Conservation (phyloP, 2,888 invertebrate genomes). For the Ornithoptera alexandrae region DNA sequence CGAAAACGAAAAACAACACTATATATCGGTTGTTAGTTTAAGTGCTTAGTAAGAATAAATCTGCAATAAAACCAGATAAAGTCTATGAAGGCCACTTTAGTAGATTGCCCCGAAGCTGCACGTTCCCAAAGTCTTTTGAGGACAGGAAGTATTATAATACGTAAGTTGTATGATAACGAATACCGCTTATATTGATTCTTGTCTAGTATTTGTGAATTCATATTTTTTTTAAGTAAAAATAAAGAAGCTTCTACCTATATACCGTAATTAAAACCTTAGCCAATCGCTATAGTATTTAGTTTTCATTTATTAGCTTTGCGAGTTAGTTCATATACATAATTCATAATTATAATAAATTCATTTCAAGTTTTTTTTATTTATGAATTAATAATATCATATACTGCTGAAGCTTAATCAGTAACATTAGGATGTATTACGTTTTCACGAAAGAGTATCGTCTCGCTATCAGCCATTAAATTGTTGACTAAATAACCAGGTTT, state of each 20-base stretch:
- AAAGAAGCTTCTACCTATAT: neutral
- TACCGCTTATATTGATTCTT: neutral
- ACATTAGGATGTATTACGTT: too few relatives aligned
- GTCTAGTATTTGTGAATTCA: neutral
- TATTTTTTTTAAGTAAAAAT: neutral
- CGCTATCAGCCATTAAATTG: too few relatives aligned
- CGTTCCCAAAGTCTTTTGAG: neutral
- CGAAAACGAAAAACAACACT: neutral
- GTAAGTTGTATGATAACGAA: neutral
- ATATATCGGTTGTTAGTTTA: neutral
- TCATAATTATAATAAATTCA: too few relatives aligned
- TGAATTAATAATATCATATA: too few relatives aligned
- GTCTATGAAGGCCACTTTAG: conserved; percentile 16
- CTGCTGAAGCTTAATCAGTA: too few relatives aligned
- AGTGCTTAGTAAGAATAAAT: conserved; percentile 18
- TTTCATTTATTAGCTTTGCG: too few relatives aligned
- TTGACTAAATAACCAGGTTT: too few relatives aligned
- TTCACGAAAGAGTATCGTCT: too few relatives aligned
- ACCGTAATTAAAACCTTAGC: too few relatives aligned
- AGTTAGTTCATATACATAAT: too few relatives aligned
- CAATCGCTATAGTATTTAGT: too few relatives aligned
- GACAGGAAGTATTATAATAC: neutral
- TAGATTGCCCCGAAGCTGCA: conserved; percentile 16
- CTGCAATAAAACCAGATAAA: conserved; percentile 19
- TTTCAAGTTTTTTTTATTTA: too few relatives aligned